Evolutionary conservation across 2,113 vertebrate species (phyloP).

Genomic region (Oncorhynchus mykiss): DNA sequence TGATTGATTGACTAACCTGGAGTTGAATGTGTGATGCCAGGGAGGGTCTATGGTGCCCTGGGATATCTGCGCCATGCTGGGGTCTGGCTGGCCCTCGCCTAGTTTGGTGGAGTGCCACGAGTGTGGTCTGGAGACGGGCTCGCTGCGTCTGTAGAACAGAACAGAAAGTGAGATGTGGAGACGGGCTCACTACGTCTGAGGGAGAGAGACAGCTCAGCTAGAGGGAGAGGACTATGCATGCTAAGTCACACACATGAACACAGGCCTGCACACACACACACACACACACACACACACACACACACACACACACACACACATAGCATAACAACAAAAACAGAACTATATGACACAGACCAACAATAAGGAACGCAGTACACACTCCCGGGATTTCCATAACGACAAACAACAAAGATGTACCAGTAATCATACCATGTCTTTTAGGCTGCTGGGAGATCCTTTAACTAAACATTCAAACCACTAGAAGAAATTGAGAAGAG

Average conservation of each 20-base stretch:
- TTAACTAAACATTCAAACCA: background rate
- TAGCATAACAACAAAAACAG: background rate
- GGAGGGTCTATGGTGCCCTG: conserved; percentile 80
- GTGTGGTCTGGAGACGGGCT: conserved; percentile 81
- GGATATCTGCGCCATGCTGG: conserved; percentile 91
- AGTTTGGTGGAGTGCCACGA: conserved; percentile 92
- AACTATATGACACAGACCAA: too few relatives aligned
- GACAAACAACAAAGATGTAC: too few relatives aligned
- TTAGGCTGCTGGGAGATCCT: background rate
- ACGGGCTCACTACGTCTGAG: conserved; percentile 76
- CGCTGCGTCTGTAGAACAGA: conserved; percentile 75
- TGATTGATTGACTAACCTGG: conserved; percentile 77
- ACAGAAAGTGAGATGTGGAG: conserved; percentile 64
- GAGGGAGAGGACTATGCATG: background rate
- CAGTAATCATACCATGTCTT: background rate
- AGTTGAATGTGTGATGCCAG: conserved; percentile 88
- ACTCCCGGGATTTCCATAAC: too few relatives aligned
- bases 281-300: background rate
- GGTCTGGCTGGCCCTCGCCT: conserved; percentile 73
- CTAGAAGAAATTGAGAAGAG: background rate
- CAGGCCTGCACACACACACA: background rate
- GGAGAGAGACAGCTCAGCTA: background rate
- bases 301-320: background rate
- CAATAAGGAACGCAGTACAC: too few relatives aligned
- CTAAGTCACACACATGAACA: background rate